Evolutionary conservation across 2,113 vertebrate species (phyloP), one percentile per base, ranked within the genome.

Genomic region (Gnathonemus echidnorhynchus): DNA sequence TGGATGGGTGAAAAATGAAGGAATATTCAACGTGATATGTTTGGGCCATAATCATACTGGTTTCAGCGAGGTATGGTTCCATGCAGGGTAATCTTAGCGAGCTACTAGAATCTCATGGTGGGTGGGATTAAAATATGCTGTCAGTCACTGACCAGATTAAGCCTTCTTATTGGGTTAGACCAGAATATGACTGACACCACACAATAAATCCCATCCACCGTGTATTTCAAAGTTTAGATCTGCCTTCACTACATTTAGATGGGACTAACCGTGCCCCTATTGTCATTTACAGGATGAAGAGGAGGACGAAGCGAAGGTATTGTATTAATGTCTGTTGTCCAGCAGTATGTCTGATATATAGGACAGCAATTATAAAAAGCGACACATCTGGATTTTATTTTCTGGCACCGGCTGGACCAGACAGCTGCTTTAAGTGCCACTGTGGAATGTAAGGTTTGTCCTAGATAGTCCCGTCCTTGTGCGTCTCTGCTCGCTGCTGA

Each of bases 271-370:
- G 13, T 89, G 77, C 87, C 19, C 50, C 90, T 27, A 77, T 10
- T 85, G 27, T 90, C 80, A 6, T 91, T 88, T 39, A 70, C 1
- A 92, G 91, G 92, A 93, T 91, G 93, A 90, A 31, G 93, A 90
- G 85, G 62, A 77, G 10, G 89, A 91, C 46, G 90, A 91, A 17
- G 90, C 46, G 27, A 88, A 88, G 88, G 89, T 89, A 52, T 42
- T 56, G 50, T 84, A 53, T 31, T 46, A 13, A 11, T 35, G n/a
- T 39, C 31, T n/a, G 62, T 15, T 31, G 7, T 53, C 74, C 48
- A 87, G 48, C 10, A 3, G n/a, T 56, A 1, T 86, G n/a, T 50
- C 11, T 48, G 45, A 86, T 50, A 50, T 24, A 5, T n/a, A 7
- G 58, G 52, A 45, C 5, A 45, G 52, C 62, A 39, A 39, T 89